Percentiles rank a stretch among this genome's conserved stretches.
These are phyloP conservation scores for Equus quagga DNA, from an alignment of 2,113 vertebrate genomes.

Conservation along the genomic window DNA sequence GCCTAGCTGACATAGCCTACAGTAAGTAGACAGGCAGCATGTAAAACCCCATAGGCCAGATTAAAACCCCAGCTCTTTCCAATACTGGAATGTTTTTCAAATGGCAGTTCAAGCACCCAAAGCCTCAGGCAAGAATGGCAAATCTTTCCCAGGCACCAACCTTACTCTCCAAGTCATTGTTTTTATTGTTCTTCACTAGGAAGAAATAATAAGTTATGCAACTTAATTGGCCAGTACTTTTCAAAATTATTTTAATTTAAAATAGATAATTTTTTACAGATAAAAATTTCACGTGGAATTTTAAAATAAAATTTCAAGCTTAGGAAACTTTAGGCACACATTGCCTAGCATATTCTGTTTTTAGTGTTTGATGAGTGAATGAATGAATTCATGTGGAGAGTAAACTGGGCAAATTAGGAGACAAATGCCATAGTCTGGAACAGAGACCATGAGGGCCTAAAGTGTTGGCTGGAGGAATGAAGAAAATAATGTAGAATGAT, in stretches of 20 bases:
- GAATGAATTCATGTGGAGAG: neutral
- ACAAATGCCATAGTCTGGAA: neutral
- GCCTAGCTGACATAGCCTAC: neutral
- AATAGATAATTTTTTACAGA: neutral
- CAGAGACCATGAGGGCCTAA: neutral
- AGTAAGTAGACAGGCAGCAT: neutral
- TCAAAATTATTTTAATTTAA: neutral
- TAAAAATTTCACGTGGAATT: neutral
- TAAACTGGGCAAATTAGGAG: neutral
- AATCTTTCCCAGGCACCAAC: neutral
- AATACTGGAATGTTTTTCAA: neutral
- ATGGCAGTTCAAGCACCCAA: neutral
- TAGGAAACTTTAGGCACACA: neutral
- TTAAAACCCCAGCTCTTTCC: neutral
- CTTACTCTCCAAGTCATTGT: neutral
- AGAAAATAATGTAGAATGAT: neutral
- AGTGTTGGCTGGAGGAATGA: neutral
- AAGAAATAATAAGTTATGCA: neutral
- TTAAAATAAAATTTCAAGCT: neutral
- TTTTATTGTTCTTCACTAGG: neutral
- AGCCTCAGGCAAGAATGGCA: neutral
- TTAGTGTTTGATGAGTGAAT: neutral
- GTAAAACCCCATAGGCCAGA: neutral
- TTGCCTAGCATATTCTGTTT: neutral
- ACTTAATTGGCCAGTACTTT: neutral